phyloP scores from a whole-genome alignment of 2,113 vertebrate species.

The Cyprinodon tularosa region DNA sequence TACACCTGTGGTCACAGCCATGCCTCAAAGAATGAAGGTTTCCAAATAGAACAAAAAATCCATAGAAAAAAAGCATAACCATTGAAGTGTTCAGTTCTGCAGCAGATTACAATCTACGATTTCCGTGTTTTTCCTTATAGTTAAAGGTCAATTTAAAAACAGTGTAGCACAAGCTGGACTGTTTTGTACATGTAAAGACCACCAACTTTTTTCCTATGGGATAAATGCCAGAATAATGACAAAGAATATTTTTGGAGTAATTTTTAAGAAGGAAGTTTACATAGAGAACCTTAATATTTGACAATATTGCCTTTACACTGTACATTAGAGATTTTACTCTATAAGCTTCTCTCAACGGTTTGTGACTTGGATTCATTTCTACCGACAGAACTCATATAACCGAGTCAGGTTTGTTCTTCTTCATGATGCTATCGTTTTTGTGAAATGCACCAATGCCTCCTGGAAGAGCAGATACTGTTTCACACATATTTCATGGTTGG shows the following conservation, averaged over 20 bases:
- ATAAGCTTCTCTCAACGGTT: neutral
- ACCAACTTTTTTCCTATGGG: neutral
- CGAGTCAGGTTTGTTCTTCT: neutral
- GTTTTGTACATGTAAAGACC: neutral
- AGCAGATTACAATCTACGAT: slow-evolving; percentile 16
- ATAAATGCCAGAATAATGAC: neutral
- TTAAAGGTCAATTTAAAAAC: slow-evolving; percentile 36
- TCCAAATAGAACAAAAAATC: slow-evolving; percentile 50
- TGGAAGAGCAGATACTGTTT: neutral
- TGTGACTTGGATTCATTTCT: neutral
- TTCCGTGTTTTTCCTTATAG: slow-evolving; percentile 18
- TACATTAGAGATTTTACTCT: neutral
- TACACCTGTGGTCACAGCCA: slow-evolving; percentile 33
- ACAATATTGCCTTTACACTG: neutral
- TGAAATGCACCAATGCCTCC: neutral
- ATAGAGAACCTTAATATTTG: neutral
- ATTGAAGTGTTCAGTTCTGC: slow-evolving; percentile 46
- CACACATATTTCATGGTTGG: neutral
- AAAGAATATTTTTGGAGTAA: neutral
- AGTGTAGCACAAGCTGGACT: neutral
- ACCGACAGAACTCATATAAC: neutral
- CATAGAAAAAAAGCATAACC: slow-evolving; percentile 31
- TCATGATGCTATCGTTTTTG: neutral
- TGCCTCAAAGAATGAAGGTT: slow-evolving; percentile 30
- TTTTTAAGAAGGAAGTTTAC: neutral